These are phyloP conservation scores for Gulo gulo DNA, from an alignment of 2,113 vertebrate species.

Conservation along the genomic window DNA sequence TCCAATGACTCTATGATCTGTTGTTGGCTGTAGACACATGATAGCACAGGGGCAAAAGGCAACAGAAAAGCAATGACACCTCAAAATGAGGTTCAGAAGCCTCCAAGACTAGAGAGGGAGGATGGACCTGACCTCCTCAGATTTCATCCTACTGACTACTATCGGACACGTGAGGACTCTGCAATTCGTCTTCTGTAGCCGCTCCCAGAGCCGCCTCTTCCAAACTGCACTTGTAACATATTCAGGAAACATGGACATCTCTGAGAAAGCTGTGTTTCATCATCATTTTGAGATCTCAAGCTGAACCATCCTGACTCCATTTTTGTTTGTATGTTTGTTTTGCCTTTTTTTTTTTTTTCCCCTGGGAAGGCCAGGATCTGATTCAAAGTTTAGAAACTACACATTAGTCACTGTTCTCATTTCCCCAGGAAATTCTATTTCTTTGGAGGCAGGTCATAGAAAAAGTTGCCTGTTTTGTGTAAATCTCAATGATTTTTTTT, in stretches of 20 bases:
- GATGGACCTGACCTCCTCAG: not conserved
- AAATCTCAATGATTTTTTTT: not conserved
- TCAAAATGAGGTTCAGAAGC: not conserved
- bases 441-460: slow-evolving; percentile 28
- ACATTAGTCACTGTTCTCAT: not conserved
- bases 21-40: not conserved
- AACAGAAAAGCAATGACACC: not conserved
- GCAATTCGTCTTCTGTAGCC: not conserved
- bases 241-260: not conserved
- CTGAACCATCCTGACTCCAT: not conserved
- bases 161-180: not conserved
- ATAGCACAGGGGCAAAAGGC: not conserved
- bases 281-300: not conserved
- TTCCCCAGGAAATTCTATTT: slow-evolving; percentile 36
- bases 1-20: not conserved
- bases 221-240: not conserved
- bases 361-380: slow-evolving; percentile 8
- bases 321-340: not conserved
- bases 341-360: not conserved
- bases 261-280: not conserved
- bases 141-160: not conserved
- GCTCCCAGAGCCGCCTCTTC: not conserved
- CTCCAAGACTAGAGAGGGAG: not conserved
- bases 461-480: slow-evolving; percentile 8
- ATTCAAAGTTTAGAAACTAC: slow-evolving; percentile 5